Evolutionary conservation across 2,113 vertebrate species (phyloP).

Genomic region (Mirounga angustirostris): DNA sequence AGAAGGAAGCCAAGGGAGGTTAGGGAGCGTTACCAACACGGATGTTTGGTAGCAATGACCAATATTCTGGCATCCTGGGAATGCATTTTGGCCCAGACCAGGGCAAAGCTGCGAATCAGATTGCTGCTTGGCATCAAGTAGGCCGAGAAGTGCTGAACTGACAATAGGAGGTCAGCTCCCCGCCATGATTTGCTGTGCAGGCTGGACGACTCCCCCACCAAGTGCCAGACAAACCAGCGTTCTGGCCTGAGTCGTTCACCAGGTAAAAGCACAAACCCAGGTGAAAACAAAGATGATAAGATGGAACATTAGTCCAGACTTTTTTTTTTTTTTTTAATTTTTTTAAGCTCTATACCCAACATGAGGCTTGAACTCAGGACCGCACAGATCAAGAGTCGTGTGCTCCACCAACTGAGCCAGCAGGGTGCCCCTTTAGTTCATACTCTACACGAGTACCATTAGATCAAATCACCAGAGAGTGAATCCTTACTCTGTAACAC

Average conservation of each 20-base stretch:
- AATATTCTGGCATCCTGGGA: not conserved
- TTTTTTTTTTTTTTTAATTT: not conserved
- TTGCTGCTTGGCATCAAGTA: not conserved
- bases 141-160: not conserved
- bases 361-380: not conserved
- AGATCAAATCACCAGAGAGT: not conserved
- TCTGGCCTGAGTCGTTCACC: not conserved
- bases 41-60: not conserved
- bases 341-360: not conserved
- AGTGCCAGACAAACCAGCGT: not conserved
- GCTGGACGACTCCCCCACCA: not conserved
- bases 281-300: not conserved
- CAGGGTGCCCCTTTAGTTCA: not conserved
- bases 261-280: not conserved
- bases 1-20: not conserved
- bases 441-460: not conserved
- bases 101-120: not conserved
- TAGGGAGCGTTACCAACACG: not conserved
- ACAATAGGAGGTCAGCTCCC: not conserved
- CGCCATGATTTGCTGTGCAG: accelerated
- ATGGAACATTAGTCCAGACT: not conserved
- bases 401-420: not conserved
- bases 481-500: not conserved
- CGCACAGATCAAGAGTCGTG: not conserved
- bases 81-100: not conserved